A percentile compares a stretch with the other conserved stretches of the same genome.
Conservation (phyloP, 2,113 vertebrate genomes). For the Ahaetulla prasina region DNA sequence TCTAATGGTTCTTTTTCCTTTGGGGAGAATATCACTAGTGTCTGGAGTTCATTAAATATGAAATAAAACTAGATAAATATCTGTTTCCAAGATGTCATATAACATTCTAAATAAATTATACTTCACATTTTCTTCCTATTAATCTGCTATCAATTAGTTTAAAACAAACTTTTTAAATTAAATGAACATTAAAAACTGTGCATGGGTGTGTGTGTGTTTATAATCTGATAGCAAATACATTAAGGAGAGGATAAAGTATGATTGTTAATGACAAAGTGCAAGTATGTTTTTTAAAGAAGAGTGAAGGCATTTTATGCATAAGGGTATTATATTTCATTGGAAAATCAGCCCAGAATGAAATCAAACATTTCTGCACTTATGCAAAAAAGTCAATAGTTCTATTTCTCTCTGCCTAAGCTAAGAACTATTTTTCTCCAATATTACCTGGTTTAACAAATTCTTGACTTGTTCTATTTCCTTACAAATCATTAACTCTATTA, state of each 20-base stretch:
- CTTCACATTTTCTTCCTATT: conserved; percentile 42
- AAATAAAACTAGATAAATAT: conserved; percentile 45
- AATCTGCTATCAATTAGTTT: conserved; percentile 76
- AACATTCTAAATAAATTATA: conserved; percentile 52
- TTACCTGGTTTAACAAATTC: background rate
- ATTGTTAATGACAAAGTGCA: conserved; percentile 57
- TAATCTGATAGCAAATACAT: conserved; percentile 44
- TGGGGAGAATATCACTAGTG: conserved; percentile 62
- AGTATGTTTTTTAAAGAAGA: conserved; percentile 70
- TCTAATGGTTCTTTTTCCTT: conserved; percentile 69
- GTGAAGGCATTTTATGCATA: conserved; percentile 62
- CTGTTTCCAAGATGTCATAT: conserved; percentile 53
- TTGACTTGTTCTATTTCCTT: background rate
- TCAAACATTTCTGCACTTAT: background rate
- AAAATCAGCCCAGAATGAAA: conserved; percentile 11
- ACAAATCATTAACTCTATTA: background rate
- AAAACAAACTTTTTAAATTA: conserved; percentile 75
- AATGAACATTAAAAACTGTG: conserved; percentile 54
- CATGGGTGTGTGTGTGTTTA: background rate
- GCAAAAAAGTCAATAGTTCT: accelerated
- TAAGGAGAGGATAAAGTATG: conserved; percentile 42
- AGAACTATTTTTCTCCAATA: background rate
- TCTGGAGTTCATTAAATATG: conserved; percentile 47
- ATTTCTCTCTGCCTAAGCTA: background rate
- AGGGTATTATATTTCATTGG: conserved; percentile 58